Evolutionary conservation across 2,797 vertebrate species (phyloP), one percentile per base, ranked within the genome.

Genomic region (Gila robusta): DNA sequence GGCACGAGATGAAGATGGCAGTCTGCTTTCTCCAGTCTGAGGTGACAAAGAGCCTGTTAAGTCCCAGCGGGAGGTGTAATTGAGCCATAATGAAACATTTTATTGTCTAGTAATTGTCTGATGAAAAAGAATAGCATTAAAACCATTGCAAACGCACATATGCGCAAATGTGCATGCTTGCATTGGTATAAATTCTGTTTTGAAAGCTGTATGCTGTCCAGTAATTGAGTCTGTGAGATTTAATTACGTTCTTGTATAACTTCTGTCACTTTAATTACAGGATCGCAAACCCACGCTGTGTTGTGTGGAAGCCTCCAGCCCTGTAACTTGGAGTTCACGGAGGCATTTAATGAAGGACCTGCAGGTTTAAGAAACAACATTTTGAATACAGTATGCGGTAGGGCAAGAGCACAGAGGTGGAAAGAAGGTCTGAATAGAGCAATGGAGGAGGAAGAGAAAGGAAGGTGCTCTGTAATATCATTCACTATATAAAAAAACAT

Each of bases 291-390:
- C 87, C 69, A 85, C 81, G 37, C 72, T 62, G 86, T 71, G 86
- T 86, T 88, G 83, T 86, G 73, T 69, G 82, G 54, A 84, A 56
- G 69, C 66, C 83, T 88, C 84, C 79, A 83, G 77, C 86, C 79
- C 87, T 66, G 54, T 81, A 83, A 87, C 82, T 89, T 81, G 23
- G 64, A 84, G 84, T 81, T 87, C 86, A 88, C 12, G 86, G 83
- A 83, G 82, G 83, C 72, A 44, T 87, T 81, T 89, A 91, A 91
- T 91, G 88, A 91, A 85, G 90, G 87, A 88, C 82, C 87, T 77
- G 62, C 59, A 80, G 69, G 83, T 79, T 69, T 54, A 79, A 66
- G 47, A 66, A 77, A 67, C 28, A 86, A 64, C 35, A 79, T 66
- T 71, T 64, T 72, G 26, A 72, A 80, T 70, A 35, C 17, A 59